Conservation (phyloP, 2,797 vertebrate species). For the Gobionotothen gibberifrons region DNA sequence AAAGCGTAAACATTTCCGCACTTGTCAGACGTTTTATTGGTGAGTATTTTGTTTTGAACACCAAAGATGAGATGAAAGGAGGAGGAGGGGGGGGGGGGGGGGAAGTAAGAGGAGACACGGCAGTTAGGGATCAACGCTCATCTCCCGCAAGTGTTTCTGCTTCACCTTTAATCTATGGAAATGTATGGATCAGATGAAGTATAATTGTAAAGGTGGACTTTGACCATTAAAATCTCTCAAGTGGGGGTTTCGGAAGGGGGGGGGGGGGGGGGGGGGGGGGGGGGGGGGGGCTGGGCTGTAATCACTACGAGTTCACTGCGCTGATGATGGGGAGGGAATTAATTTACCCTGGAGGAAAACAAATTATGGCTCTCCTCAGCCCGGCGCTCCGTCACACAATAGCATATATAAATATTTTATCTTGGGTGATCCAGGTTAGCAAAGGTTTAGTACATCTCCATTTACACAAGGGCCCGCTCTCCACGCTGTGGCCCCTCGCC, state of each 20-base stretch:
- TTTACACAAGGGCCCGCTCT: constrained; percentile 84
- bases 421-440: constrained; percentile 84
- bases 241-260: constrained; percentile 72
- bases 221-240: constrained; percentile 83
- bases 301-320: constrained; percentile 76
- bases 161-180: constrained; percentile 87
- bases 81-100: constrained; percentile 10
- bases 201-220: constrained; percentile 86
- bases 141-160: constrained; percentile 68
- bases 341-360: constrained; percentile 86
- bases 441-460: constrained; percentile 88
- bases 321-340: constrained; percentile 86
- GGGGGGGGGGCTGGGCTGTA: constrained; percentile 74
- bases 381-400: constrained; percentile 80
- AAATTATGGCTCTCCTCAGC: constrained; percentile 83
- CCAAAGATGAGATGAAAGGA: constrained; percentile 31
- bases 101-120: constrained; percentile 30
- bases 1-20: constrained; percentile 55
- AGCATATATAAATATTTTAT: constrained; percentile 91
- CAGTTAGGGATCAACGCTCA: constrained; percentile 38
- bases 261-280: constrained; percentile 73
- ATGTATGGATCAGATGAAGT: constrained; percentile 83
- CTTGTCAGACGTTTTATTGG: constrained; percentile 41
- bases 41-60: constrained; percentile 49
- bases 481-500: constrained; percentile 68